phyloP scores from a whole-genome alignment of 2,888 invertebrate species.

The Penaeus monodon region DNA sequence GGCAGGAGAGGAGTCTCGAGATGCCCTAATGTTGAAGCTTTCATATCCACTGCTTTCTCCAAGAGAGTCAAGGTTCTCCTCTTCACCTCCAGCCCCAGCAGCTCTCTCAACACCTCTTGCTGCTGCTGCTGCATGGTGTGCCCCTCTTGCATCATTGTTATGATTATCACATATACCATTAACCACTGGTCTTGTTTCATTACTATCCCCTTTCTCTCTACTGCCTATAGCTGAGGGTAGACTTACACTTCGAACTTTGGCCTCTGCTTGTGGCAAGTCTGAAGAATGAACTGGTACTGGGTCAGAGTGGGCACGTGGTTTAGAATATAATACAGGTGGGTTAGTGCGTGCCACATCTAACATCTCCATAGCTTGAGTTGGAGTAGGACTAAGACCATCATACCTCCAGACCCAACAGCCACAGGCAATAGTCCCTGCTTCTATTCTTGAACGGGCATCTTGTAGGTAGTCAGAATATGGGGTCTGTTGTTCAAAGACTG shows the following conservation, averaged over 20 bases:
- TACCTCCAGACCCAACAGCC: constrained; percentile 84
- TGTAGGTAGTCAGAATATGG: constrained; percentile 76
- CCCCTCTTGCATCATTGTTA: constrained; percentile 12
- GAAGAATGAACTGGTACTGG: constrained; percentile 27
- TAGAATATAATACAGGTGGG: constrained; percentile 56
- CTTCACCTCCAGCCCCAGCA: constrained; percentile 38
- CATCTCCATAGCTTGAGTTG: constrained; percentile 63
- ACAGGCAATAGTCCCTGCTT: constrained; percentile 82
- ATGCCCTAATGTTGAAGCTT: constrained; percentile 64
- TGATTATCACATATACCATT: constrained; percentile 49
- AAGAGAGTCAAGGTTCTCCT: constrained; percentile 60
- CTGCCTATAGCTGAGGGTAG: background rate
- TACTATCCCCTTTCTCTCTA: constrained; percentile 15
- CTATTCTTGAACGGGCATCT: constrained; percentile 85
- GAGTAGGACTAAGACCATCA: constrained; percentile 75
- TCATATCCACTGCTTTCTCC: constrained; percentile 66
- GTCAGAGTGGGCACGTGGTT: constrained; percentile 55
- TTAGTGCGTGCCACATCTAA: constrained; percentile 41
- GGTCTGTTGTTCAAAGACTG: constrained; percentile 27
- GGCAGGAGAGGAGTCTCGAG: constrained; percentile 62
- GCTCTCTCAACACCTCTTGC: constrained; percentile 31
- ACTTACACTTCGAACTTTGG: constrained; percentile 40
- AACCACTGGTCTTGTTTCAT: constrained; percentile 37
- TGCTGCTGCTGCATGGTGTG: constrained; percentile 3
- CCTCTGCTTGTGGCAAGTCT: constrained; percentile 17